Evolutionary conservation across 1,140 invertebrate species (phyloP), one percentile per base, ranked within the genome.

Genomic region (Papilio machaon): DNA sequence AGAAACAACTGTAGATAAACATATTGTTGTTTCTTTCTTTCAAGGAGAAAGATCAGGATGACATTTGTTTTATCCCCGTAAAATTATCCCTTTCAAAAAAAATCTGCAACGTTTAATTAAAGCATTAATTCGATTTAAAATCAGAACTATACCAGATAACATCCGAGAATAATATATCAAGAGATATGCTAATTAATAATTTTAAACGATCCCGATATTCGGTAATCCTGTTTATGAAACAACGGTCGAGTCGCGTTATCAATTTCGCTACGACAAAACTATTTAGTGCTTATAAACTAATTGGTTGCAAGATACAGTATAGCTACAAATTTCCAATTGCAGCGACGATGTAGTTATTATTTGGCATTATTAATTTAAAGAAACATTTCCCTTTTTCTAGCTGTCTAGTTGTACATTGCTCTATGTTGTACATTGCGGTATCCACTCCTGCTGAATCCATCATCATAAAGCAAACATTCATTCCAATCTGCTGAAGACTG

Each of bases 201-300:
- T 60, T 47, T 7, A 47, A 47, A 23, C 19, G 19, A 17, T 46
- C 77, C n/a, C 38, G 11, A 64, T 64, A 67, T 46, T 30, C 35
- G 7, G n/a, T 79, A 64, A 79, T 79, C 60, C 13, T 67, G 64
- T 79, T 67, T 15, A 46, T 79, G 35, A 47, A 79, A 47, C 54
- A 43, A 6, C 60, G 49, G 52, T 60, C 8, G 17, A 67, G 38
- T 67, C 38, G 15, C 35, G 46, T 11, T 79, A 46, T 79, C 35
- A 79, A 79, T 79, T 67, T 79, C 58, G 47, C 30, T 46, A 13
- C 30, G n/a, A 60, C 58, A 67, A 67, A 79, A 79, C 60, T 67
- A 79, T 79, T 79, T 23, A 79, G 47, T 23, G 77, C 38, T 38
- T 46, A 67, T 79, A 35, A 79, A 60, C 54, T 49, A 75, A 75